phyloP scores from a whole-genome alignment of 2,113 vertebrate species.

The Spea bombifrons region DNA sequence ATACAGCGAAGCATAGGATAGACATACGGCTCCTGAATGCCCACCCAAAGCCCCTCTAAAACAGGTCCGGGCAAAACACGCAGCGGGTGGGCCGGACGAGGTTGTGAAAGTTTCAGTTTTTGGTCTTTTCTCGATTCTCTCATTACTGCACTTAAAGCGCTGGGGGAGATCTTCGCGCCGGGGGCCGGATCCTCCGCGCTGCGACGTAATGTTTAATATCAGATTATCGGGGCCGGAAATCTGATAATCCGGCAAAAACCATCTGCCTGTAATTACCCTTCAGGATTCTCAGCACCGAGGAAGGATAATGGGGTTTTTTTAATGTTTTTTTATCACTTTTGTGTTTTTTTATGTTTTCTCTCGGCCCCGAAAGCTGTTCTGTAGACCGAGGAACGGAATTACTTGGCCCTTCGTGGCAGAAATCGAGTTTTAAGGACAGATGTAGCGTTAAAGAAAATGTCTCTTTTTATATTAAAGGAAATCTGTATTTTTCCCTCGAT shows the following conservation, averaged over 20 bases:
- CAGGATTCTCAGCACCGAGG: neutral
- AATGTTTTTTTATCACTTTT: neutral
- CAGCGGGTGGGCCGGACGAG: too few relatives aligned
- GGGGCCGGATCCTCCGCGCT: neutral
- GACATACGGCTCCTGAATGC: too few relatives aligned
- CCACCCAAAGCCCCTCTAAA: too few relatives aligned
- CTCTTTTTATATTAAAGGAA: neutral
- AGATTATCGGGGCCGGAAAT: conserved; percentile 26
- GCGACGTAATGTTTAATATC: conserved; percentile 27
- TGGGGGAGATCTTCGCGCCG: neutral
- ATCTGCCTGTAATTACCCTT: conserved; percentile 33
- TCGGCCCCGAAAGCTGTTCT: neutral
- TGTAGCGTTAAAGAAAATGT: neutral
- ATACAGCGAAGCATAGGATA: too few relatives aligned
- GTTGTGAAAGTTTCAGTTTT: neutral
- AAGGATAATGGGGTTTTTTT: neutral
- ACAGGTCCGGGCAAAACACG: too few relatives aligned
- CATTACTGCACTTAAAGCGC: neutral
- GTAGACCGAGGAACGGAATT: neutral
- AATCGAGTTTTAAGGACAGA: neutral
- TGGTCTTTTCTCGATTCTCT: neutral
- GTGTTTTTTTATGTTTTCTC: neutral
- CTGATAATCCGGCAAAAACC: conserved; percentile 13
- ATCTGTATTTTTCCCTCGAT: neutral
- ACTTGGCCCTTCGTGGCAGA: neutral